Conservation (phyloP, 2,888 invertebrate genomes). For the Metellina segmentata region DNA sequence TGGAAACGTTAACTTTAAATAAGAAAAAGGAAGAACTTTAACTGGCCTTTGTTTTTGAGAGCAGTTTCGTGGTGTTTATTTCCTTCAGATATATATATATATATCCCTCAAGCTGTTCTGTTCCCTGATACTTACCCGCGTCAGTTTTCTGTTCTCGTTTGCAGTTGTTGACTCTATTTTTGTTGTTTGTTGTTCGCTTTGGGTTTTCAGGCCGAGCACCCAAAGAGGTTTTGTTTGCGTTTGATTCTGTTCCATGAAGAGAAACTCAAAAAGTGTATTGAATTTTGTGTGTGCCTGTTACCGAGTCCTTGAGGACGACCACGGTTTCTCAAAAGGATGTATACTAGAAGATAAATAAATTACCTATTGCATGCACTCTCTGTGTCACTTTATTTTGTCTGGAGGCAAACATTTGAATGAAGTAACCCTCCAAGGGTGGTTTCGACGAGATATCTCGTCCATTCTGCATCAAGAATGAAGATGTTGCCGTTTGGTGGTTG, state of each 20-base stretch:
- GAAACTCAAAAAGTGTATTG: slow-evolving; percentile 23
- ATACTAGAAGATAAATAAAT: slow-evolving; percentile 71
- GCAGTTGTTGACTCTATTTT: neutral
- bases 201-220: neutral
- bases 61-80: neutral
- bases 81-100: neutral
- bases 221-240: slow-evolving; percentile 51
- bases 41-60: slow-evolving; percentile 25
- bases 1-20: neutral
- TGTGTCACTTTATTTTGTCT: neutral
- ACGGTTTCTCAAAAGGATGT: slow-evolving; percentile 65
- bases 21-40: neutral
- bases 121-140: slow-evolving; percentile 15
- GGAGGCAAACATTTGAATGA: no score
- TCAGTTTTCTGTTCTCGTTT: neutral
- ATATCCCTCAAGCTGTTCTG: neutral
- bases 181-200: neutral
- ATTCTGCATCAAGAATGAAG: no score
- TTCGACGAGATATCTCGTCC: no score
- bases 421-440: no score
- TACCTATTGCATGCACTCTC: slow-evolving; percentile 70
- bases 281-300: slow-evolving; percentile 61
- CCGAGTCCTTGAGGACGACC: slow-evolving; percentile 55
- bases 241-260: slow-evolving; percentile 38
- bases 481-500: no score